Percentiles rank a stretch among this genome's conserved stretches.
phyloP scores from a whole-genome alignment of 1,140 invertebrate species.

The Megathymus violae region DNA sequence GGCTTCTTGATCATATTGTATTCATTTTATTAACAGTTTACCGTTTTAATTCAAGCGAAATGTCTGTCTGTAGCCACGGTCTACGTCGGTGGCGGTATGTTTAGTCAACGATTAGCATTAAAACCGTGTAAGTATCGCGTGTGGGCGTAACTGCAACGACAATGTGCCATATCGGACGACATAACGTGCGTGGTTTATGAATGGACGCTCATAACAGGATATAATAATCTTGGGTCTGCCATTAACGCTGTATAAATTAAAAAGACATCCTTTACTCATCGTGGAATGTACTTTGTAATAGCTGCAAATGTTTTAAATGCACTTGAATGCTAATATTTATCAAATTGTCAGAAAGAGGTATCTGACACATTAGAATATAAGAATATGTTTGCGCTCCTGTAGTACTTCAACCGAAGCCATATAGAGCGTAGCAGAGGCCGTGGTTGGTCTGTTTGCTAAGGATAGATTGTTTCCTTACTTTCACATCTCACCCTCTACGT shows the following conservation, averaged over 20 bases:
- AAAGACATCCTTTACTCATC: not conserved
- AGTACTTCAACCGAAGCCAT: too few species aligned
- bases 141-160: conserved; percentile 49
- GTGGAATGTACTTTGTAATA: not conserved
- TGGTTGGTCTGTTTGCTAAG: too few species aligned
- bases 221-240: conserved; percentile 12
- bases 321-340: not conserved
- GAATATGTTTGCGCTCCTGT: too few species aligned
- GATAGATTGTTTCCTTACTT: too few species aligned
- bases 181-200: conserved; percentile 45
- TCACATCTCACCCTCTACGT: too few species aligned
- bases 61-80: conserved; percentile 8
- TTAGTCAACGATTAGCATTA: conserved; percentile 22
- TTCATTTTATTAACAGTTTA: not conserved
- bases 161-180: conserved; percentile 38
- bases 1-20: not conserved
- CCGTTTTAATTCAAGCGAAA: conserved; percentile 1
- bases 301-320: not conserved
- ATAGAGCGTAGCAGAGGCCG: too few species aligned
- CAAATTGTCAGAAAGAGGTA: not conserved
- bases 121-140: conserved; percentile 19
- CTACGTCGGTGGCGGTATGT: conserved; percentile 15
- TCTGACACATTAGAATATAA: too few species aligned
- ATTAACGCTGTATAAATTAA: not conserved
- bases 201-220: conserved; percentile 20